Evolutionary conservation across 2,888 invertebrate species (phyloP), one percentile per base, ranked within the genome.

Genomic region (Cephalotes varians): DNA sequence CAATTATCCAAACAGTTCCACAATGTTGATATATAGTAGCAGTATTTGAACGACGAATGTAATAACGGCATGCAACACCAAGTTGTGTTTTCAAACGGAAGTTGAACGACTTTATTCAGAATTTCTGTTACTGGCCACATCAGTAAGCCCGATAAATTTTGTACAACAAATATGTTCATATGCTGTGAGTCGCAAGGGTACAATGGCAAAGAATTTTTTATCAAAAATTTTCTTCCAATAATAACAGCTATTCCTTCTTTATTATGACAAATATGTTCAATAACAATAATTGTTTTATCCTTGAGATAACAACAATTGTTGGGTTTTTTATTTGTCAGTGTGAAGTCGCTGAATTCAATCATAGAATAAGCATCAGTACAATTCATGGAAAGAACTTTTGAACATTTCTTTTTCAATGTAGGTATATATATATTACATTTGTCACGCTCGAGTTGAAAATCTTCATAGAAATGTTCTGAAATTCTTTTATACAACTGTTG

Each of bases 271-370:
- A 56, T 71, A 25, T 71, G 37, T 2, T 51, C 34, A 37, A 69
- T 37, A 34, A 51, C 9, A 71, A 54, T 4, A 54, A 71, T 54
- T 54, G 37, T 21, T 34, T 54, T 54, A 54, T 71, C 54, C 54
- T 54, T 71, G 0, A 71, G 37, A 34, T 71, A 71, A 37, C 69
- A 71, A 37, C 54, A 71, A 5, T 71, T 71, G 25, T 71, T 54
- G 1, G 51, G 69, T 18, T 34, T 25, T 4, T 21, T 37, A 18
- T 21, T n/a, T 31, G 69, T 54, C 37, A 71, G 37, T 1, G 1
- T 15, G 54, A 71, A 71, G 9, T 71, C 34, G 1, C 12, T 31
- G 6, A 71, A 71, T 54, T 71, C 10, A 54, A 71, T 71, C 18
- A 7, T 10, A 21, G 25, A 1, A 37, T 71, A 34, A 37, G 51